Evolutionary conservation across 2,797 vertebrate genomes (phyloP).

Genomic region (Siniperca obscura): DNA sequence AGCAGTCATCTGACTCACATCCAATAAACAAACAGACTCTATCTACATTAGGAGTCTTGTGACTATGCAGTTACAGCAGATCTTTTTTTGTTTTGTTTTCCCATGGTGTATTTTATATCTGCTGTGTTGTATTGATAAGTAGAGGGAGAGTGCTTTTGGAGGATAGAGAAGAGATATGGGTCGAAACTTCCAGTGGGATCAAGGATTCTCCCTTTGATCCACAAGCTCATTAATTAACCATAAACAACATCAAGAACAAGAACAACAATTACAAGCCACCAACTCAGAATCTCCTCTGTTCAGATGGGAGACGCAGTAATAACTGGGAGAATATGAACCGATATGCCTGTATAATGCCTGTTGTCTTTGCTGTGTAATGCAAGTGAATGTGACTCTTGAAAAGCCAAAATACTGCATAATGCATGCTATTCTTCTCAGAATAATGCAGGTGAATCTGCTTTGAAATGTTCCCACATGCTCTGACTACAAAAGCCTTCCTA

Average conservation of each 20-base stretch:
- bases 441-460: constrained; percentile 56
- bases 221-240: constrained; percentile 79
- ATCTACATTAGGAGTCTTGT: constrained; percentile 28
- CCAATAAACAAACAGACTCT: constrained; percentile 39
- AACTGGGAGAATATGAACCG: constrained; percentile 22
- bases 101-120: constrained; percentile 34
- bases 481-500: constrained; percentile 1
- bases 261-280: constrained; percentile 76
- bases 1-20: constrained; percentile 14
- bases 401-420: constrained; percentile 59
- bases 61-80: constrained; percentile 21
- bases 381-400: constrained; percentile 39
- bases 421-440: constrained; percentile 34
- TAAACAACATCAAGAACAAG: constrained; percentile 78
- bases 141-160: constrained; percentile 26
- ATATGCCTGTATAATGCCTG: constrained; percentile 23
- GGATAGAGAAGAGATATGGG: constrained; percentile 72
- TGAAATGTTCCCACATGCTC: constrained; percentile 45
- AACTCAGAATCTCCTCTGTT: constrained; percentile 47
- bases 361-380: constrained; percentile 56
- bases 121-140: constrained; percentile 43
- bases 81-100: constrained; percentile 23
- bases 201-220: constrained; percentile 78
- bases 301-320: constrained; percentile 29
- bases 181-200: constrained; percentile 69